phyloP scores from a whole-genome alignment of 2,888 invertebrate genomes.

The Acanthopleura granulata region DNA sequence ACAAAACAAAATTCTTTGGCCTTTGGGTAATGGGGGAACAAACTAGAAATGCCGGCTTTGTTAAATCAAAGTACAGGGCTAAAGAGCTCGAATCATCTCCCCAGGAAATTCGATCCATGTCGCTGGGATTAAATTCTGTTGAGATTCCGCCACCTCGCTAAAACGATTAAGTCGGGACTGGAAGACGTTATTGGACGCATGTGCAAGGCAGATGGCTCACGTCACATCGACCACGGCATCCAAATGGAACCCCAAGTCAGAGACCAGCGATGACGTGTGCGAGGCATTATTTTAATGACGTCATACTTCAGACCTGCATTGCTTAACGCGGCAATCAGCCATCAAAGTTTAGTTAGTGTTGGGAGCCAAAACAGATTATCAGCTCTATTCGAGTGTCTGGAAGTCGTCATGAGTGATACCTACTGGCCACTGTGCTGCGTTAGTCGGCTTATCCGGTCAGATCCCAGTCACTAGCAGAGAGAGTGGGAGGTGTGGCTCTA shows the following conservation, averaged over 20 bases:
- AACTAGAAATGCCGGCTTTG: neutral
- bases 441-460: no score
- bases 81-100: constrained; percentile 6
- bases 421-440: no score
- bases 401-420: no score
- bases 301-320: neutral
- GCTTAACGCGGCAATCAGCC: neutral
- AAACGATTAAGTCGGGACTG: neutral
- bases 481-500: no score
- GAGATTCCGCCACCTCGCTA: neutral
- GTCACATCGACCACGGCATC: no score
- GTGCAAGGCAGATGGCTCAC: neutral
- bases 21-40: neutral
- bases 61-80: neutral
- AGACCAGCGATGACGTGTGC: neutral
- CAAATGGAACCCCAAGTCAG: no score
- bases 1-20: neutral
- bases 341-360: neutral
- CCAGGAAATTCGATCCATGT: constrained; percentile 4
- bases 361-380: no score
- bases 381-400: no score
- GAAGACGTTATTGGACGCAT: neutral
- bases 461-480: no score
- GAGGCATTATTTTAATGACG: neutral
- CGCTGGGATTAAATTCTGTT: neutral